A percentile compares a stretch with the other conserved stretches of the same genome.
phyloP scores from a whole-genome alignment of 2,797 vertebrate species.

The Psittacula derbiana region DNA sequence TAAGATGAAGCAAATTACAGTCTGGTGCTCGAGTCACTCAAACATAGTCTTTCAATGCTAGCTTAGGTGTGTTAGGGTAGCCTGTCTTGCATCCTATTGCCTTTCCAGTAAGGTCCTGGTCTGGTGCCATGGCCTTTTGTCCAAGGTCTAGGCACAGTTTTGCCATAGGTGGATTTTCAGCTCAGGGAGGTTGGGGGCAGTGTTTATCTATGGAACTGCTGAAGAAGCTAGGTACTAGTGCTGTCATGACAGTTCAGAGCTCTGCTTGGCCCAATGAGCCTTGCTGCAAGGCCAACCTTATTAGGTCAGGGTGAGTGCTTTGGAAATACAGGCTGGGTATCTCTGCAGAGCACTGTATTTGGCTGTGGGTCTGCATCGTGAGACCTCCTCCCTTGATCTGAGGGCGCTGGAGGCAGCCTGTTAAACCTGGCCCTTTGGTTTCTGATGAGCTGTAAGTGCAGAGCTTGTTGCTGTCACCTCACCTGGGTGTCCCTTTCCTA shows the following conservation, averaged over 20 bases:
- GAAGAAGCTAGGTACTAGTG: background rate
- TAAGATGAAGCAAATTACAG: background rate
- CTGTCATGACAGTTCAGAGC: rapidly evolving
- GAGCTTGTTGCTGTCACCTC: background rate
- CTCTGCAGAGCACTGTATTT: background rate
- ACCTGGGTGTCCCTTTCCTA: background rate
- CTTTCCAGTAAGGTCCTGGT: background rate
- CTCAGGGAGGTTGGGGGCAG: background rate
- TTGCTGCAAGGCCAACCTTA: background rate
- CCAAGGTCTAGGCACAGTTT: background rate
- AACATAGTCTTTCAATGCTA: background rate
- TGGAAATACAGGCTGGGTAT: background rate
- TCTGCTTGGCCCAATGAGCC: background rate
- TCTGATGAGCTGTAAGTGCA: background rate
- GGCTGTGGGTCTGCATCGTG: background rate
- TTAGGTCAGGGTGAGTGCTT: rapidly evolving
- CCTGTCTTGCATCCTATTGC: background rate
- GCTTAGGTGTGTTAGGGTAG: background rate
- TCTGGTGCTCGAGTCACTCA: background rate
- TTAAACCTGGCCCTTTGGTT: background rate
- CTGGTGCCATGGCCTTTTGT: background rate
- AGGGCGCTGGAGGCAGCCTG: background rate
- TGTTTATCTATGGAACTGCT: background rate
- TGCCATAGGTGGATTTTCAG: background rate
- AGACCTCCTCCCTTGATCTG: background rate